Conservation (phyloP, 2,113 vertebrate species). For the Prinia subflava region DNA sequence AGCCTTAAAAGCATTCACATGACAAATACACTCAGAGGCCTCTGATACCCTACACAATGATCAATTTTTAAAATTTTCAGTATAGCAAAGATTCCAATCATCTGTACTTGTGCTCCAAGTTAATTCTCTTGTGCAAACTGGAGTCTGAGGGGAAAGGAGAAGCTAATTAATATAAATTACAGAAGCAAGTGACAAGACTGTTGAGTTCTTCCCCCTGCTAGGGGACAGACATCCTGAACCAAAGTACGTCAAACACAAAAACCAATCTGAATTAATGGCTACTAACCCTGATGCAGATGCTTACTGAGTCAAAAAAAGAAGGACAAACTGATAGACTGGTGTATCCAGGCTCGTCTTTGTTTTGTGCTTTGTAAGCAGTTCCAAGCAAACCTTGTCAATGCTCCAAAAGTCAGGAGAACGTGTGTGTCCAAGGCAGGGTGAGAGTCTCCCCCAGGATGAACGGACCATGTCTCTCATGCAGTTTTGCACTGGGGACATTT, state of each 20-base stretch:
- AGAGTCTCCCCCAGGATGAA: background rate
- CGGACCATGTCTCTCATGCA: rapidly evolving
- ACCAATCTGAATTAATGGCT: background rate
- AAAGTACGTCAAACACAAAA: background rate
- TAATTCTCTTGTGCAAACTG: background rate
- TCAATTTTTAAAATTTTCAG: background rate
- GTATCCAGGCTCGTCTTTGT: background rate
- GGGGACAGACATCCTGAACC: background rate
- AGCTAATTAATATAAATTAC: constrained; percentile 12
- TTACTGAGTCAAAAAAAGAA: background rate
- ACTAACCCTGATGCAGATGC: background rate
- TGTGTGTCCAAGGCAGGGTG: background rate
- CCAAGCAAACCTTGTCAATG: background rate
- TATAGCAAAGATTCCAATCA: background rate
- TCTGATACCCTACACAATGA: background rate
- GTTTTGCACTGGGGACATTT: no score
- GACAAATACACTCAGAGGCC: background rate
- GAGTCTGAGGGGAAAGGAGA: background rate
- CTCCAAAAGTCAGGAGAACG: background rate
- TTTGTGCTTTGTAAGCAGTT: background rate
- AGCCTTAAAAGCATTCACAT: background rate
- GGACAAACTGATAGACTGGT: background rate
- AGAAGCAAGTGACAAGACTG: background rate
- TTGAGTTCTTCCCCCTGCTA: background rate
- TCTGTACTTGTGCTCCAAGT: background rate